A percentile compares a stretch with the other conserved stretches of the same genome.
phyloP scores from a whole-genome alignment of 2,888 invertebrate genomes.

The Lordiphosa andalusiaca region DNA sequence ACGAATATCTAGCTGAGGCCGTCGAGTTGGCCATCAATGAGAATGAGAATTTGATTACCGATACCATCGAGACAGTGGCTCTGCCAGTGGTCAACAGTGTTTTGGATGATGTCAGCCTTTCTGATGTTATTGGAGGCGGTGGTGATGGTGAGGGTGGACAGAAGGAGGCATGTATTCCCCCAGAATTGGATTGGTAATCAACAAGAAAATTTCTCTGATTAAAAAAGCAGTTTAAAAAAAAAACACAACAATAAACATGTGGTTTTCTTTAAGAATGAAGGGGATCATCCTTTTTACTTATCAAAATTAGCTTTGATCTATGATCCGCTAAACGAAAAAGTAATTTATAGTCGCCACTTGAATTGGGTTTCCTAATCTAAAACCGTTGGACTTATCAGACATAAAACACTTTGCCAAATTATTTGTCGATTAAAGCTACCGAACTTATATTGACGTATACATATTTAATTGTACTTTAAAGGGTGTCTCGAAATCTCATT shows the following conservation, averaged over 20 bases:
- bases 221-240: constrained; percentile 17
- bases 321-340: background rate
- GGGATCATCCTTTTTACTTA: no score
- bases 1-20: constrained; percentile 64
- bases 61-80: constrained; percentile 61
- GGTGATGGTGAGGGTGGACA: constrained; percentile 54
- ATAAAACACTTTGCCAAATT: constrained; percentile 35
- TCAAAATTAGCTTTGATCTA: no score
- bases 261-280: no score
- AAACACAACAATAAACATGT: no score
- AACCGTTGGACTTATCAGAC: constrained; percentile 23
- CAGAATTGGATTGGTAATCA: constrained; percentile 52
- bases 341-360: constrained; percentile 21
- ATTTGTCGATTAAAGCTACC: constrained; percentile 27
- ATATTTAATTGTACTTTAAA: constrained; percentile 3
- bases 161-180: constrained; percentile 68
- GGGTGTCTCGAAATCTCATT: no score
- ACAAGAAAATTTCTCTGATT: constrained; percentile 15
- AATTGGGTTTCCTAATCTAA: constrained; percentile 21
- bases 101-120: constrained; percentile 56
- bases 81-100: constrained; percentile 62
- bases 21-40: constrained; percentile 68
- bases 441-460: background rate
- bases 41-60: constrained; percentile 67
- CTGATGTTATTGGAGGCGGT: constrained; percentile 55